phyloP scores from a whole-genome alignment of 2,797 vertebrate genomes.

The Clarias pachynema region DNA sequence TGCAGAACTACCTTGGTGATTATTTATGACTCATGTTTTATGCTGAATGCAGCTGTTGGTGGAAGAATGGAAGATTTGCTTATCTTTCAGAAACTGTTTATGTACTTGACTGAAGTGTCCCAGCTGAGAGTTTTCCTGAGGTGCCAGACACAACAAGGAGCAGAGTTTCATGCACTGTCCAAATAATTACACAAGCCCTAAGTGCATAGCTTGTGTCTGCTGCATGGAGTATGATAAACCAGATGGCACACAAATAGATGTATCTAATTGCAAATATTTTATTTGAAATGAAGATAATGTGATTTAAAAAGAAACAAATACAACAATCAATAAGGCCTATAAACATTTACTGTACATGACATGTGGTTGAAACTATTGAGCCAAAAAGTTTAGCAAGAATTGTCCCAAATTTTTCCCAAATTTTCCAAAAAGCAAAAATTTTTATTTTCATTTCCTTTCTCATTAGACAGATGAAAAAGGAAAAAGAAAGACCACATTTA shows the following conservation, averaged over 20 bases:
- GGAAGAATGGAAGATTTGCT: slow-evolving; percentile 46
- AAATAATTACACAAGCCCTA: slow-evolving; percentile 47
- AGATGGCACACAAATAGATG: slow-evolving; percentile 10
- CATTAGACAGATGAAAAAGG: background rate
- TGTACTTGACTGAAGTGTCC: slow-evolving; percentile 43
- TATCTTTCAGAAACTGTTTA: slow-evolving; percentile 51
- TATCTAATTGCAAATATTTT: background rate
- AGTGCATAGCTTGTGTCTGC: slow-evolving; percentile 27
- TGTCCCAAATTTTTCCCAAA: too few species aligned
- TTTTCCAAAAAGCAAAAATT: too few species aligned
- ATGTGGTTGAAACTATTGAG: background rate
- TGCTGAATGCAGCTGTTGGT: slow-evolving; percentile 49
- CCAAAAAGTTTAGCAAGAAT: background rate
- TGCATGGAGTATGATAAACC: slow-evolving; percentile 39
- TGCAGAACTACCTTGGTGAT: slow-evolving; percentile 35
- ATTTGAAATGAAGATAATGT: background rate
- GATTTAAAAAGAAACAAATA: background rate
- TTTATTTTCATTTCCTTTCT: background rate
- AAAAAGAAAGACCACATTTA: background rate
- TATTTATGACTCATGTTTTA: slow-evolving; percentile 45
- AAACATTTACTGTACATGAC: background rate
- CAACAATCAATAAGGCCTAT: background rate
- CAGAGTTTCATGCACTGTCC: slow-evolving; percentile 45
- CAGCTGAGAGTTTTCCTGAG: slow-evolving; percentile 48
- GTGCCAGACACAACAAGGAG: slow-evolving; percentile 42